These are phyloP conservation scores for Murina feae DNA, from an alignment of 2,113 vertebrate genomes.

Conservation along the genomic window DNA sequence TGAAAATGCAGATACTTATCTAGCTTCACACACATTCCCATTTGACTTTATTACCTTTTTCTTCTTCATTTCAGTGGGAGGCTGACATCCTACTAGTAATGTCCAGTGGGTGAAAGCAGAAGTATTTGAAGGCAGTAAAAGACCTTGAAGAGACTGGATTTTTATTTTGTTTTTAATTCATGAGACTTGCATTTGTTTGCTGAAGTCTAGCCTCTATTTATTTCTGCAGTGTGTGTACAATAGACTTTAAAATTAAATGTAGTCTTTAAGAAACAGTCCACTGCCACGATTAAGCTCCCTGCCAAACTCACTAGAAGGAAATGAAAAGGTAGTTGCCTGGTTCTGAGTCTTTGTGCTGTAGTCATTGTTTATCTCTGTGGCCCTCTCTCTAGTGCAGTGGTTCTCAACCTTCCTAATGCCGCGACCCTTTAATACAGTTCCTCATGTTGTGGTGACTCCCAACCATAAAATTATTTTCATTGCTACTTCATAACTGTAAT, in stretches of 20 bases:
- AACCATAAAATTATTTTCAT: no score
- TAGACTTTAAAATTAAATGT: conserved; percentile 25
- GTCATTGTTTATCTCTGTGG: not conserved
- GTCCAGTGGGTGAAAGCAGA: not conserved
- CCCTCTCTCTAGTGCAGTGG: not conserved
- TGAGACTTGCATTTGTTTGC: not conserved
- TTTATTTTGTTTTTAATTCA: conserved; percentile 37
- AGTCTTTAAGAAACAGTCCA: not conserved
- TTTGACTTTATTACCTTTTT: not conserved
- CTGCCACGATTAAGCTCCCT: not conserved
- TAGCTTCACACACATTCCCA: not conserved
- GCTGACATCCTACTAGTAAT: not conserved
- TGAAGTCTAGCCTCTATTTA: not conserved
- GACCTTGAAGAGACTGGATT: not conserved
- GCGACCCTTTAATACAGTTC: no score
- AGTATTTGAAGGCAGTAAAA: conserved; percentile 27
- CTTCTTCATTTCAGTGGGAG: conserved; percentile 24
- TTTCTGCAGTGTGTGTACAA: not conserved
- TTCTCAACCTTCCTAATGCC: no score
- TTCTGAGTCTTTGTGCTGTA: not conserved
- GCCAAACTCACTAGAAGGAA: not conserved
- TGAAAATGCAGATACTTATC: not conserved
- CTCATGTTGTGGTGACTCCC: no score
- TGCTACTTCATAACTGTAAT: no score
- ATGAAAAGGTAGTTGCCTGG: not conserved